These are phyloP conservation scores for Gastracanthus pulcherrimus DNA, from an alignment of 2,888 invertebrate genomes.

Conservation along the genomic window DNA sequence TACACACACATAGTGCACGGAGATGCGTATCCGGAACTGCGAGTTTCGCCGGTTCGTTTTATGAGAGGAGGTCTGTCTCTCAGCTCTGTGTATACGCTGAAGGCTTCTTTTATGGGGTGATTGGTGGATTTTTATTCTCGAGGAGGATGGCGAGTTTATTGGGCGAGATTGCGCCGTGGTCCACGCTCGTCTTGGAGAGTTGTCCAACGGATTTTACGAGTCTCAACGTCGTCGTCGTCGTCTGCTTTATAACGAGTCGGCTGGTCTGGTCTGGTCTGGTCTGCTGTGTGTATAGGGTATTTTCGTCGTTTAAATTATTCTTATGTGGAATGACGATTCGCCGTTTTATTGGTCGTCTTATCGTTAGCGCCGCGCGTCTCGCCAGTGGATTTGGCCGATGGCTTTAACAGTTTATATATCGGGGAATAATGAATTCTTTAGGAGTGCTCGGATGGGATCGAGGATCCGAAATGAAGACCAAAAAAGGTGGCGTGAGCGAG, in stretches of 20 bases:
- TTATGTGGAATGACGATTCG: background rate
- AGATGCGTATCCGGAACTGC: too few relatives aligned
- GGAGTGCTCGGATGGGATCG: too few relatives aligned
- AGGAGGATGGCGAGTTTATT: slow-evolving; percentile 44
- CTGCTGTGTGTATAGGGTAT: background rate
- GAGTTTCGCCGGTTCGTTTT: slow-evolving; percentile 12
- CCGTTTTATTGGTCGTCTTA: slow-evolving; percentile 33
- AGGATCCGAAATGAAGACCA: too few relatives aligned
- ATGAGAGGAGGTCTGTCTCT: background rate
- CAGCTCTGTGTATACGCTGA: background rate
- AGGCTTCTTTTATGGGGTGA: slow-evolving; percentile 51
- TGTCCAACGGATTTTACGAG: slow-evolving; percentile 35
- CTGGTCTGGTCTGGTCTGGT: background rate
- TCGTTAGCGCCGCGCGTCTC: background rate
- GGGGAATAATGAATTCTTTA: background rate
- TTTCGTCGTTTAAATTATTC: slow-evolving; percentile 28
- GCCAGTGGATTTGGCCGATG: background rate
- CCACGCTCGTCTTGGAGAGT: slow-evolving; percentile 1
- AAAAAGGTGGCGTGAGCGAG: background rate
- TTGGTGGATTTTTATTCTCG: slow-evolving; percentile 52
- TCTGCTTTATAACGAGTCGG: slow-evolving; percentile 26
- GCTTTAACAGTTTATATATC: background rate
- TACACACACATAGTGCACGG: background rate
- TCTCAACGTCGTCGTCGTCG: background rate
- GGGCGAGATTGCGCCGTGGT: slow-evolving; percentile 45